Evolutionary conservation across 2,888 invertebrate species (phyloP), one percentile per base, ranked within the genome.

Genomic region (Cheiracanthium punctorium): DNA sequence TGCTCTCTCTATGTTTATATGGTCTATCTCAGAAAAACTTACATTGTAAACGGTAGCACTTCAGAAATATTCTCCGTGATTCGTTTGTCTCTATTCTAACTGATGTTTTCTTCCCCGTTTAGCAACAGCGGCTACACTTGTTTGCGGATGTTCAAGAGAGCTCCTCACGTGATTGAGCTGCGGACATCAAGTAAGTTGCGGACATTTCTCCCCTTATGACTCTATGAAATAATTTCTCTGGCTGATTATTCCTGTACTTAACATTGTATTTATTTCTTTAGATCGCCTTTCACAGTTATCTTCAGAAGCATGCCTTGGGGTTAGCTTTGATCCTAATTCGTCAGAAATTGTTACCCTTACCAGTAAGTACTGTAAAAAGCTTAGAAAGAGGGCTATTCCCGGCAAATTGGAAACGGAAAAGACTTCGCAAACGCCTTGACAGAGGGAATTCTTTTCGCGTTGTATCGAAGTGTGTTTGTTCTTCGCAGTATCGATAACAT

Each of bases 41-140:
- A n/a, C n/a, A n/a, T n/a, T n/a, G n/a, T n/a, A n/a, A n/a, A n/a
- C n/a, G n/a, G n/a, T n/a, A n/a, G n/a, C n/a, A n/a, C n/a, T n/a
- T n/a, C n/a, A n/a, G n/a, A n/a, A n/a, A n/a, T n/a, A n/a, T n/a
- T n/a, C n/a, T 37, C 5, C 37, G 7, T 37, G 12, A 37, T 8
- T 37, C 12, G 12, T 12, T 37, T 37, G 37, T 37, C 37, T 37
- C 37, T 37, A 5, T 37, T 37, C 12, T 37, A 37, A 37, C 37
- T 37, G 10, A 72, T 30, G 48, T 1, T 72, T 41, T 77, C 4
- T 69, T 69, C 10, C 37, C 37, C 10, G 10, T 79, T 24, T 87
- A 90, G 90, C 65, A 88, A 89, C 58, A 90, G 88, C 58, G 90
- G 90, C 12, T 90, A 89, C 72, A 85, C 86, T 20, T 90, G 90